These are phyloP conservation scores for Drosophila anomalata DNA, from an alignment of 2,888 invertebrate genomes.

Conservation along the genomic window DNA sequence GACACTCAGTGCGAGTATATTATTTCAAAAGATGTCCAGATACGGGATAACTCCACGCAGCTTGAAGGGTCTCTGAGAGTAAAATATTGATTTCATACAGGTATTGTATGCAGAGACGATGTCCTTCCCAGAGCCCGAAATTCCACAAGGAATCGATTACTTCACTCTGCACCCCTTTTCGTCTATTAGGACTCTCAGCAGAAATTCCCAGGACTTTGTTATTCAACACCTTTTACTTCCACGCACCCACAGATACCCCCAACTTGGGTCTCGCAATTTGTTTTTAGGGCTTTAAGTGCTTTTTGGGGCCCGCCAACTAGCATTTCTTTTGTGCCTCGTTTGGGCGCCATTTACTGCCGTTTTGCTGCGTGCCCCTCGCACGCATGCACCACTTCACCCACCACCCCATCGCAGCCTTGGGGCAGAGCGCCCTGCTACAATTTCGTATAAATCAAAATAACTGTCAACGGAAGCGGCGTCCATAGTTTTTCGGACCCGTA, in stretches of 20 bases:
- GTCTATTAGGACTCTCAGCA: conserved; percentile 5
- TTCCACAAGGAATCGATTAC: too few relatives aligned
- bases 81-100: conserved; percentile 3
- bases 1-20: background rate
- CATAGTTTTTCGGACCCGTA: conserved; percentile 69
- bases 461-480: conserved; percentile 79
- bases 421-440: conserved; percentile 50
- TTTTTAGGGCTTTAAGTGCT: conserved; percentile 67
- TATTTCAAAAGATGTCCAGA: background rate
- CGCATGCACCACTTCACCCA: conserved; percentile 48
- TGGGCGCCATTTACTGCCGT: conserved; percentile 68
- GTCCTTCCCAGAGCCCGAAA: background rate
- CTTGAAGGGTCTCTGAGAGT: background rate
- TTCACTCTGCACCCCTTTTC: background rate
- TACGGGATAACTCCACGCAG: background rate
- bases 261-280: conserved; percentile 59
- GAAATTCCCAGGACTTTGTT: conserved; percentile 34
- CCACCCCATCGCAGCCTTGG: conserved; percentile 11
- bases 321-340: conserved; percentile 60
- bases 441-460: conserved; percentile 77
- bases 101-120: background rate
- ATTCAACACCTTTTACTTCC: conserved; percentile 63
- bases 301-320: conserved; percentile 60
- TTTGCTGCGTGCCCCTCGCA: conserved; percentile 58
- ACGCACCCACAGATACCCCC: conserved; percentile 12